Conservation (phyloP, 2,888 invertebrate genomes). For the Apoda limacodes region DNA sequence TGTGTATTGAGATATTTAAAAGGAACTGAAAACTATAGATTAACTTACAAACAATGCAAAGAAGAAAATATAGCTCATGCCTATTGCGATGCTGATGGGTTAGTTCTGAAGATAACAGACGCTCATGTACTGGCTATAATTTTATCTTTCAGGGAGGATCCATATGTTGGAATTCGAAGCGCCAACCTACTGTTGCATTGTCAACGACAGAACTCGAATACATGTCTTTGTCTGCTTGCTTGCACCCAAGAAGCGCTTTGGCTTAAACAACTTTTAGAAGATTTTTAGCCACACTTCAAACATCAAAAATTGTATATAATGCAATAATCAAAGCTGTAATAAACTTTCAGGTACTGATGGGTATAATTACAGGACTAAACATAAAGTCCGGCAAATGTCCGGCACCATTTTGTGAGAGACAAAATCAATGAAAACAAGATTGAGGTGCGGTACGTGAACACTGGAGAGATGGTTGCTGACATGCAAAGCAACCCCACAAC, state of each 20-base stretch:
- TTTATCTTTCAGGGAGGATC: constrained; percentile 17
- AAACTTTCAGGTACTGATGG: constrained; percentile 6
- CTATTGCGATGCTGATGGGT: constrained; percentile 16
- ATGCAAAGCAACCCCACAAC: constrained; percentile 12
- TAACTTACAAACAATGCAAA: constrained; percentile 5
- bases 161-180: constrained; percentile 16
- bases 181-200: constrained; percentile 20
- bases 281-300: constrained; percentile 6
- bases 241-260: constrained; percentile 21
- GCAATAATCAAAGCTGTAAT: constrained; percentile 7
- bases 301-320: constrained; percentile 6
- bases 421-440: constrained; percentile 8
- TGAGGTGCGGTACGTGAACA: constrained; percentile 12
- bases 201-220: constrained; percentile 24
- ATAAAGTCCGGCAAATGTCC: constrained; percentile 14
- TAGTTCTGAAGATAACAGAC: constrained; percentile 9
- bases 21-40: constrained; percentile 11
- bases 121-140: constrained; percentile 15
- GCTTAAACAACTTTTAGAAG: constrained; percentile 18
- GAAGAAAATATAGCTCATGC: constrained; percentile 8
- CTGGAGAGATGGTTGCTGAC: constrained; percentile 16
- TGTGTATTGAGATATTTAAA: constrained; percentile 12
- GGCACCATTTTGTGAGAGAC: constrained; percentile 16
- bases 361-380: constrained; percentile 8
- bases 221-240: constrained; percentile 21